phyloP scores from a whole-genome alignment of 1,140 invertebrate species.

The Trinorchestia longiramus region DNA sequence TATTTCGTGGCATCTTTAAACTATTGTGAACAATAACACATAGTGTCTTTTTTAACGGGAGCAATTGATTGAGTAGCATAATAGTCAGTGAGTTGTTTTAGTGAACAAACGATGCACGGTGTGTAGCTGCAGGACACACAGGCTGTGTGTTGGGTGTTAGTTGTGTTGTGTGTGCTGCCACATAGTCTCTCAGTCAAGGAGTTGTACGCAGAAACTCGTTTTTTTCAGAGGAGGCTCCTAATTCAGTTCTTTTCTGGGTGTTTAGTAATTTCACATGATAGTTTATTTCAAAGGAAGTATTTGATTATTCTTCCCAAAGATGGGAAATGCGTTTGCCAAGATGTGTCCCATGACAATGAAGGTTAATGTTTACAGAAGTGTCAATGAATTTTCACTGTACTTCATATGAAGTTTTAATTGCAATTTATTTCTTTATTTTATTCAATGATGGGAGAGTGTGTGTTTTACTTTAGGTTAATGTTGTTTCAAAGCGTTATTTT shows the following conservation, averaged over 20 bases:
- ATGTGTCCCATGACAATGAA: neutral
- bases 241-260: neutral
- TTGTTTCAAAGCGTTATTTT: neutral
- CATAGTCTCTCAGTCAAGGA: no score
- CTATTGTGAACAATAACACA: neutral
- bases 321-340: neutral
- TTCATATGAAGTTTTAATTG: neutral
- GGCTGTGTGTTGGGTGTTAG: neutral
- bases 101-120: neutral
- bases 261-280: neutral
- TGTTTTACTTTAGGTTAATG: neutral
- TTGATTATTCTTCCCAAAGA: no score
- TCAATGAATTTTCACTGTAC: no score
- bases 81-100: neutral
- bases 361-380: neutral
- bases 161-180: no score
- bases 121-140: neutral
- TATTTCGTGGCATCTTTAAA: neutral
- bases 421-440: neutral
- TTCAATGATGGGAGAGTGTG: neutral
- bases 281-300: neutral
- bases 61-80: neutral
- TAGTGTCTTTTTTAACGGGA: neutral
- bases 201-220: no score
- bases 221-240: neutral